Evolutionary conservation across 1,140 invertebrate species (phyloP), one percentile per base, ranked within the genome.

Genomic region (Drosophila carrolli): DNA sequence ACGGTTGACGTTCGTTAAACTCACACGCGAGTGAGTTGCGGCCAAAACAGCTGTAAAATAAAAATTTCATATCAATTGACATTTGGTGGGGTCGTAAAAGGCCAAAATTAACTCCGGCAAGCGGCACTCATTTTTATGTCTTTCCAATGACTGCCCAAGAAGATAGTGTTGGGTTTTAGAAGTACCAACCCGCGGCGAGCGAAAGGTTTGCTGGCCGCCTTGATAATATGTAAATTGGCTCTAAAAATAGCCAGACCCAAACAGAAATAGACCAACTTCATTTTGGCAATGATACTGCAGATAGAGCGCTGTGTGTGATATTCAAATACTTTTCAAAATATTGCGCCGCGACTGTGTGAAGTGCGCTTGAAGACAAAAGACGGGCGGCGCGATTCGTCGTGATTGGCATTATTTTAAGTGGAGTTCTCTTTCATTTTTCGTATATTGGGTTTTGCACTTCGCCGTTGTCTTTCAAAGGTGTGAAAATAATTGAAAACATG

Each of bases 21-120:
- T 75, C 71, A 67, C 83, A 84, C 84, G 79, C 83, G 62, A 88
- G 57, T 47, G 65, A 62, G 54, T 19, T 37, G 58, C 46, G n/a
- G 47, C 32, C 51, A 37, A 56, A 65, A 75, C 83, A 83, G 83
- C 84, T 86, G 82, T 86, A 86, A 88, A 78, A 81, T 79, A 47
- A 88, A 88, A 88, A 78, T 65, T 89, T 75, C 85, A 89, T 89
- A 89, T 89, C 84, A 89, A 89, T 89, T 90, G 84, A 84, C 84
- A 89, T 90, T 90, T 89, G 77, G 54, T 66, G 67, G 73, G 57
- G 73, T 77, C 72, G 77, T 80, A 89, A 89, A 89, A 78, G 84
- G 83, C 72, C 37, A 66, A 81, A 89, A 86, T 84, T 81, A 78
- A 76, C 54, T 66, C 55, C 50, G 16, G 19, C 13, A 48, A 40